A percentile compares a stretch with the other conserved stretches of the same genome.
Conservation (phyloP, 1,140 invertebrate species). For the Nomia melanderi region DNA sequence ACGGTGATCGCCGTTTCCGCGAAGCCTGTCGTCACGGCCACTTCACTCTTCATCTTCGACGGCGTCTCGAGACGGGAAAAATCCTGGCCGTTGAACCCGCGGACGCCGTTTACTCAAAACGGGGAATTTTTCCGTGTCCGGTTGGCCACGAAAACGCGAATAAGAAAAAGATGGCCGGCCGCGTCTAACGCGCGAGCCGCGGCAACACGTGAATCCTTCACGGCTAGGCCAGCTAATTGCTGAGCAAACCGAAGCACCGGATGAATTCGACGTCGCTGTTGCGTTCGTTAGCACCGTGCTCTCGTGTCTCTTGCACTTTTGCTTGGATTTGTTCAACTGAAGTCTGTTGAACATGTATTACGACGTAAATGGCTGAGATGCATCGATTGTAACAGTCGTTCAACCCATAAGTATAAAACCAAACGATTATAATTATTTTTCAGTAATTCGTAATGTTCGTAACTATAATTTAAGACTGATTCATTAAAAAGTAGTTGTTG, state of each 20-base stretch:
- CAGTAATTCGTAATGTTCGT: too few relatives aligned
- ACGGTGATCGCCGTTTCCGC: not conserved
- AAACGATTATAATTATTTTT: too few relatives aligned
- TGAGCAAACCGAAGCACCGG: constrained; percentile 55
- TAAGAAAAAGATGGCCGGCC: too few relatives aligned
- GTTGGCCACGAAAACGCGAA: constrained; percentile 1
- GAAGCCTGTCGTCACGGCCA: constrained; percentile 12
- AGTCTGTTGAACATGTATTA: too few relatives aligned
- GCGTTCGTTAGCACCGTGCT: constrained; percentile 51
- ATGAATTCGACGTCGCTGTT: constrained; percentile 28
- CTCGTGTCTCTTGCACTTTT: not conserved
- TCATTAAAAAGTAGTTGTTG: too few relatives aligned
- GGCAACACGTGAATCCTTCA: constrained; percentile 22
- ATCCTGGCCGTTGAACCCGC: constrained; percentile 41
- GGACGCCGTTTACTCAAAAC: constrained; percentile 16
- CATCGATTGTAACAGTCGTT: too few relatives aligned
- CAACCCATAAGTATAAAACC: too few relatives aligned
- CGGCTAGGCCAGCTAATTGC: constrained; percentile 63
- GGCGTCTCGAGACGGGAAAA: constrained; percentile 49
- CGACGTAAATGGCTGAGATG: too few relatives aligned
- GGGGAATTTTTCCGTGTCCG: constrained; percentile 7
- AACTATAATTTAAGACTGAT: too few relatives aligned
- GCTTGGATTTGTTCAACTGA: too few relatives aligned
- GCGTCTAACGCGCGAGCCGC: not conserved
- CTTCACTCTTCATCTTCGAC: constrained; percentile 1